Evolutionary conservation across 1,140 invertebrate genomes (phyloP).

Genomic region (Trissolcus basalis): DNA sequence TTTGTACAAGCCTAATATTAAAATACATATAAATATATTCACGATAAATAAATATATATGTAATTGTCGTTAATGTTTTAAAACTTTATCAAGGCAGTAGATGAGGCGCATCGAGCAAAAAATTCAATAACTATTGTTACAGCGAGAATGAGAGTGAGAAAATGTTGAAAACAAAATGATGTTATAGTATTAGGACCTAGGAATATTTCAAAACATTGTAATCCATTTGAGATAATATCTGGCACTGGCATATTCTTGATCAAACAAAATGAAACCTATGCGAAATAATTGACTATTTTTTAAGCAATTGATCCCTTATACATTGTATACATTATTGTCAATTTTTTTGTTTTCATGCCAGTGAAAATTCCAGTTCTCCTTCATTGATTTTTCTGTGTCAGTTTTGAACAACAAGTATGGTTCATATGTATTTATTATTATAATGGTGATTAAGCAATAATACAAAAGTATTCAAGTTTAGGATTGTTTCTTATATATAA

Average conservation of each 20-base stretch:
- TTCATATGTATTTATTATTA: too few relatives aligned
- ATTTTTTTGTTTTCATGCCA: neutral
- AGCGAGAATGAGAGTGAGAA: slow-evolving; percentile 24
- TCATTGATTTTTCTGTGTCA: neutral
- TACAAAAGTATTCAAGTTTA: too few relatives aligned
- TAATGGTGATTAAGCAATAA: too few relatives aligned
- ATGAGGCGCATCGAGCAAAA: slow-evolving; percentile 42
- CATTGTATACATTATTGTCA: too few relatives aligned
- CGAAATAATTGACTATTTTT: too few relatives aligned
- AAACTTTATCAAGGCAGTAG: slow-evolving; percentile 69
- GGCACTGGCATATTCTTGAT: neutral
- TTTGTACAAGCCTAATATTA: too few relatives aligned
- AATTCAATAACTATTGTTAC: slow-evolving; percentile 53
- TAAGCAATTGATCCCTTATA: too few relatives aligned
- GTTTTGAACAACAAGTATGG: too few relatives aligned
- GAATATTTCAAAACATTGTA: slow-evolving; percentile 41
- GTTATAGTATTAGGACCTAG: slow-evolving; percentile 51
- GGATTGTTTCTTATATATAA: too few relatives aligned
- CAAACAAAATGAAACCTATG: too few relatives aligned
- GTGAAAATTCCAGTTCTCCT: neutral
- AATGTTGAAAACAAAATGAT: slow-evolving; percentile 29
- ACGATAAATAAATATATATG: slow-evolving; percentile 58
- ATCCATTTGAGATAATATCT: slow-evolving; percentile 34
- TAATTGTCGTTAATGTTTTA: slow-evolving; percentile 70
- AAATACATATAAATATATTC: slow-evolving; percentile 42